Evolutionary conservation across 2,888 invertebrate genomes (phyloP), one percentile per base, ranked within the genome.

Genomic region (Sphaerophoria rueppellii): DNA sequence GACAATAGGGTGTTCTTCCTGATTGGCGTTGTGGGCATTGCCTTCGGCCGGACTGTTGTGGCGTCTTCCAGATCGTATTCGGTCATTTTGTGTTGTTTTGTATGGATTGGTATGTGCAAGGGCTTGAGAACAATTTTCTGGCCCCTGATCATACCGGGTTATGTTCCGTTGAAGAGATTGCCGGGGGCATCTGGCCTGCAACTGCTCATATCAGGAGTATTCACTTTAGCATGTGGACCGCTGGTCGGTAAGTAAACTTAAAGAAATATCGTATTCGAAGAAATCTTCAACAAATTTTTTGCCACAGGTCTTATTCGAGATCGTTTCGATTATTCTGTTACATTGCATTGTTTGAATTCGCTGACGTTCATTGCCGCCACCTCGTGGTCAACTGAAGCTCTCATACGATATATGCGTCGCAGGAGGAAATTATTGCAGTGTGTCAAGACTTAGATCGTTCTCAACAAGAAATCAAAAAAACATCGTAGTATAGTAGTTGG

Each of bases 101-200:
- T 94, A 0, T 93, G 95, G 86, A 94, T 95, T 83, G 96, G 96
- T 0, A 93, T 94, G 77, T 95, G 95, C 24, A 96, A 95, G 91
- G 95, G 95, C 0, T 90, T 96, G 0, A 92, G 95, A 73, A 95
- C 95, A 4, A 95, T 96, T 6, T 95, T 95, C 88, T 95, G 95
- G 94, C 95, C 95, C 0, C 90, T 96, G 4, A 95, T 95, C 11
- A 95, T 96, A 88, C 95, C 95, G 3, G 93, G 94, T 0, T 94
- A 95, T 88, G 95, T 96, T 54, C 94, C 95, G 0, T 89, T 96
- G 12, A 94, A 94, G 83, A 93, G 95, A 77, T 89, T 96, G 78
- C 95, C 96, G 0, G 95, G 95, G 9, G 95, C 95, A 3, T 93
- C 95, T 0, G 95, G 95, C 0, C 91, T 96, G 60, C 95, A 95